Evolutionary conservation across 2,797 vertebrate species (phyloP).

Genomic region (Otus scops): DNA sequence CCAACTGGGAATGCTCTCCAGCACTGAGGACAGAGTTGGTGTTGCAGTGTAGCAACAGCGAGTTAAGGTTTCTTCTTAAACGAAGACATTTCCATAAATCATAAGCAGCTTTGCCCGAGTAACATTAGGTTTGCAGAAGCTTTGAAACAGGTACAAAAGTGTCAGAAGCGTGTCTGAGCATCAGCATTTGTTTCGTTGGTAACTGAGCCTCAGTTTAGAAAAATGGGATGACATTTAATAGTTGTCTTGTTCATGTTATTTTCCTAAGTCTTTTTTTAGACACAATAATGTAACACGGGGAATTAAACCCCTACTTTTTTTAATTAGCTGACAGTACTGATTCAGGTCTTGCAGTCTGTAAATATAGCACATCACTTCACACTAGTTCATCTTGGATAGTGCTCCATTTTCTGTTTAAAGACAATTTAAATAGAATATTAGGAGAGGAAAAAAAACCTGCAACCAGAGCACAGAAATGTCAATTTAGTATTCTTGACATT

Average conservation of each 20-base stretch:
- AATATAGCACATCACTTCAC: not conserved
- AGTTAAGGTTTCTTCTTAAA: not conserved
- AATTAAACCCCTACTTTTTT: not conserved
- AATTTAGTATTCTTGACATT: slow-evolving; percentile 27
- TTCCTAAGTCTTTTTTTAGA: not conserved
- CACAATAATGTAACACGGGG: not conserved
- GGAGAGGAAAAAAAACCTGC: rapidly evolving
- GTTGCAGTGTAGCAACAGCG: not conserved
- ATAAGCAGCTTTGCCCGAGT: not conserved
- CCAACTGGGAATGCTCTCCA: not conserved
- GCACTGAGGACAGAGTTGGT: not conserved
- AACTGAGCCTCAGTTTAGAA: not conserved
- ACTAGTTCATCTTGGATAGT: not conserved
- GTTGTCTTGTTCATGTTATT: not conserved
- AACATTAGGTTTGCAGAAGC: not conserved
- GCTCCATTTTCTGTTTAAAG: not conserved
- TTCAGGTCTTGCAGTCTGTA: not conserved
- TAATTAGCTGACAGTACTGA: not conserved
- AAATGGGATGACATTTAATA: not conserved
- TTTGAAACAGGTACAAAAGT: not conserved
- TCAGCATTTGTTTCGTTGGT: not conserved
- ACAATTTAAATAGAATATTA: not conserved
- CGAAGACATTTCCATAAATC: not conserved
- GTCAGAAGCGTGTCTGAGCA: not conserved
- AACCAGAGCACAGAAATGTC: not conserved